phyloP scores from a whole-genome alignment of 2,888 invertebrate genomes.

The Caenorhabditis parvicauda region DNA sequence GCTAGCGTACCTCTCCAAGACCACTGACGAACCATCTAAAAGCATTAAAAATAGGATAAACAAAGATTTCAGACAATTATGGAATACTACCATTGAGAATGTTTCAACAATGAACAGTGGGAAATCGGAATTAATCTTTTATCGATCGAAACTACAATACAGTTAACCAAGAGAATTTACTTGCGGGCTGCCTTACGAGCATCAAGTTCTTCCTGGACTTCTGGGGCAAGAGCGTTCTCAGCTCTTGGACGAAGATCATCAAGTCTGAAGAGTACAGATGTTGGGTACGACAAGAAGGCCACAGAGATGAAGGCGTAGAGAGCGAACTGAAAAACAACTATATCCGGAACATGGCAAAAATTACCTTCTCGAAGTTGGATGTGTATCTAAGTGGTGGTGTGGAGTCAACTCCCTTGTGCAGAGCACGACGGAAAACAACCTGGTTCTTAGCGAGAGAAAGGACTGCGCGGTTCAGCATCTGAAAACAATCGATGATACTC shows the following conservation, averaged over 20 bases:
- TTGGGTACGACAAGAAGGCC: conserved; percentile 57
- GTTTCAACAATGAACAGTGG: too few relatives aligned
- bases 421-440: conserved; percentile 33
- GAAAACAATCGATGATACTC: conserved; percentile 5
- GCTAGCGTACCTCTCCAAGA: conserved; percentile 52
- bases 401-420: conserved; percentile 50
- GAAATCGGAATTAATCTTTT: too few relatives aligned
- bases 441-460: conserved; percentile 31
- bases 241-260: conserved; percentile 55
- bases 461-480: conserved; percentile 37
- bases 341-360: neutral
- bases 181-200: conserved; percentile 48
- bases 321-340: conserved; percentile 28
- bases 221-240: conserved; percentile 45
- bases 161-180: too few relatives aligned
- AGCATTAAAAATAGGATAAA: conserved; percentile 3
- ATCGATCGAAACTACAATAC: too few relatives aligned
- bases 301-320: conserved; percentile 48
- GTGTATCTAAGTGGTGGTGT: conserved; percentile 50
- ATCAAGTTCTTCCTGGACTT: conserved; percentile 54
- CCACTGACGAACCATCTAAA: conserved; percentile 34
- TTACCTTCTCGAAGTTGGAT: conserved; percentile 40
- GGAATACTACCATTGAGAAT: conserved; percentile 1
- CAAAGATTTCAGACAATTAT: neutral
- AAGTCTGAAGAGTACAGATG: conserved; percentile 53